Base-by-base conservation (phyloP, 2,888 invertebrate species). In the Polia nebulosa region DNA sequence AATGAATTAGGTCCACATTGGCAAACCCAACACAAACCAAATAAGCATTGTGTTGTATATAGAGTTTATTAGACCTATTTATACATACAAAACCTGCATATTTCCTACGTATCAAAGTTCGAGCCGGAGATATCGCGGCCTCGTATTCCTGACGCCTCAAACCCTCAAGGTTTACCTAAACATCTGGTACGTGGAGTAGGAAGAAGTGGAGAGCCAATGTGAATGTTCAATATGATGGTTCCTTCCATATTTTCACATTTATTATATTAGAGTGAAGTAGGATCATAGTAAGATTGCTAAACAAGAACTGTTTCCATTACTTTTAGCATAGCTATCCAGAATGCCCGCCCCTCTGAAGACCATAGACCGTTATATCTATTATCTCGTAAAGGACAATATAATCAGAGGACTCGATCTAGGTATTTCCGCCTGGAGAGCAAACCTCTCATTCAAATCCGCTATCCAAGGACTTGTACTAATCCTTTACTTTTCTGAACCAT, bases 121-220 rank as follows among this genome's bases (percentile, higher is more conserved):
- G 22, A 74, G 29, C 20, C 63, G 2, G 80, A 27, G 82, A 80
- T 71, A 64, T 80, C 82, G 9, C 80, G 25, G 49, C 20, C 0
- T 53, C 9, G 61, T 66, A 68, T 58, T 65, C 66, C 59, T 68
- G 63, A 45, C 20, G 27, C 51, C 32, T 25, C 32, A 61, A 56
- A 62, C 41, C 22, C 17, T 73, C 63, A 74, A 74, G 60, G 82
- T 58, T 58, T 34, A 36, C 5, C 6, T 34, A 11, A 61, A 61
- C 22, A 34, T 9, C 11, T 49, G 5, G 7, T 22, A 55, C 76
- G 49, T n/a, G 29, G 36, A 73, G 13, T 34, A 47, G 1, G 13
- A 70, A 77, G 3, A n/a, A 53, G 57, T 57, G 32, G 60, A 60
- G 39, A n/a, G n/a, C n/a, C n/a, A n/a, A n/a, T n/a, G n/a, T n/a